A percentile compares a stretch with the other conserved stretches of the same genome.
Conservation (phyloP, 2,113 vertebrate species). For the Tupaia tana region DNA sequence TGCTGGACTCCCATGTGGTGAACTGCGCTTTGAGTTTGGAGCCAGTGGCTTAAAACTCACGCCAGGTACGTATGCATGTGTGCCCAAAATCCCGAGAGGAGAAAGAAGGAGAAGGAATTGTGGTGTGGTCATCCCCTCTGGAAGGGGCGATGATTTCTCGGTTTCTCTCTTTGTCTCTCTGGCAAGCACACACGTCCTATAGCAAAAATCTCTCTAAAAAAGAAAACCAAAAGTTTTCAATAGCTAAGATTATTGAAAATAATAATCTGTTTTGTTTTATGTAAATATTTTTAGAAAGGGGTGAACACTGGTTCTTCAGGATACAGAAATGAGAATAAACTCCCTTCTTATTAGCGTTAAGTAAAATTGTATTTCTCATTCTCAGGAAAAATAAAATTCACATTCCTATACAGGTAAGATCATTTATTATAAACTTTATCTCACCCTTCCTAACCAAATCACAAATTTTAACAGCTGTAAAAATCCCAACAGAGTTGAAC, state of each 20-base stretch:
- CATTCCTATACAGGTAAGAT: neutral
- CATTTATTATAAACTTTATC: conserved; percentile 8
- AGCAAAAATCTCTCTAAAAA: neutral
- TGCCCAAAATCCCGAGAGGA: no score
- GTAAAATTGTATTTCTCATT: conserved; percentile 4
- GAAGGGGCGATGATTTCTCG: no score
- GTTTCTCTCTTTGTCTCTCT: no score
- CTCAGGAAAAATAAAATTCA: conserved; percentile 21
- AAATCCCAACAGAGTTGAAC: neutral
- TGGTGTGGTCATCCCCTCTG: no score
- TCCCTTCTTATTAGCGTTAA: neutral
- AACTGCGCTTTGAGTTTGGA: no score
- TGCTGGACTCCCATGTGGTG: no score
- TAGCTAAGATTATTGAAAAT: neutral
- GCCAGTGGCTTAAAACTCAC: no score
- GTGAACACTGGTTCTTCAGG: neutral
- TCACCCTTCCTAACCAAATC: neutral
- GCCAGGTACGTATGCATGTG: no score
- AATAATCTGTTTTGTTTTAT: neutral
- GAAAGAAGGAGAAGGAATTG: no score
- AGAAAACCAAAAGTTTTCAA: neutral
- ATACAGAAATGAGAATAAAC: neutral
- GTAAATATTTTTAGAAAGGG: neutral
- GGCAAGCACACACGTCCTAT: no score
- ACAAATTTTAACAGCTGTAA: neutral